Percentiles rank a stretch among this genome's conserved stretches.
Conservation (phyloP, 2,113 vertebrate species). For the Lipophrys pholis region DNA sequence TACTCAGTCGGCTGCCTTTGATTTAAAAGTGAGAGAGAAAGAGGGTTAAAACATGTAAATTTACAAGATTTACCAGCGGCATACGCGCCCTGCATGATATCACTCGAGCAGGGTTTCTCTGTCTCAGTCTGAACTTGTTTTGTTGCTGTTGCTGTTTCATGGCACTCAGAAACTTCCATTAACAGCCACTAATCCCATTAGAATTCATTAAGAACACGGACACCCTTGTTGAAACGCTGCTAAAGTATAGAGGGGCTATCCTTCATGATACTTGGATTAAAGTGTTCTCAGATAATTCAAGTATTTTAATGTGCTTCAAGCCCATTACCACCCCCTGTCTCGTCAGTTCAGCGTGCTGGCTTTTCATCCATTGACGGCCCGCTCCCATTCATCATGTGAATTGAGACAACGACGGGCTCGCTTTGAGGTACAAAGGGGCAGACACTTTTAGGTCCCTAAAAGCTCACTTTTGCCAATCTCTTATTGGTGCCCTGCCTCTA, state of each 20-base stretch:
- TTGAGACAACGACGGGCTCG: constrained; percentile 48
- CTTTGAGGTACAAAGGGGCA: constrained; percentile 53
- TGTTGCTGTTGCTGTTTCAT: constrained; percentile 29
- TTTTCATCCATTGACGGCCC: constrained; percentile 56
- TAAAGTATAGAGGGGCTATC: constrained; percentile 30
- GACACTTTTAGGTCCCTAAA: constrained; percentile 67
- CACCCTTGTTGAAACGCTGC: constrained; percentile 34
- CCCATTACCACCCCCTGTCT: constrained; percentile 48
- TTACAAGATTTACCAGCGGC: neutral
- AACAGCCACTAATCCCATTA: constrained; percentile 63
- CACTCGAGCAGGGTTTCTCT: constrained; percentile 17
- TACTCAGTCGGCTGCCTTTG: neutral
- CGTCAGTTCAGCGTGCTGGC: constrained; percentile 35
- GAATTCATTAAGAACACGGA: constrained; percentile 55
- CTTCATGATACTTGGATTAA: constrained; percentile 53
- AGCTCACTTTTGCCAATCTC: constrained; percentile 40
- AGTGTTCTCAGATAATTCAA: constrained; percentile 52
- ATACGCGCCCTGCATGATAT: neutral
- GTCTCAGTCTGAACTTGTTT: constrained; percentile 28
- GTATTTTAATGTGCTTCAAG: constrained; percentile 61
- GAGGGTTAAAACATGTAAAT: neutral
- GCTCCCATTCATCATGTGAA: constrained; percentile 49
- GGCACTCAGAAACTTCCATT: constrained; percentile 40
- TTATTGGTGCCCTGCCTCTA: constrained; percentile 24
- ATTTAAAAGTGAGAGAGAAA: neutral